Conservation (phyloP, 2,888 invertebrate species). For the Anorthoa munda region DNA sequence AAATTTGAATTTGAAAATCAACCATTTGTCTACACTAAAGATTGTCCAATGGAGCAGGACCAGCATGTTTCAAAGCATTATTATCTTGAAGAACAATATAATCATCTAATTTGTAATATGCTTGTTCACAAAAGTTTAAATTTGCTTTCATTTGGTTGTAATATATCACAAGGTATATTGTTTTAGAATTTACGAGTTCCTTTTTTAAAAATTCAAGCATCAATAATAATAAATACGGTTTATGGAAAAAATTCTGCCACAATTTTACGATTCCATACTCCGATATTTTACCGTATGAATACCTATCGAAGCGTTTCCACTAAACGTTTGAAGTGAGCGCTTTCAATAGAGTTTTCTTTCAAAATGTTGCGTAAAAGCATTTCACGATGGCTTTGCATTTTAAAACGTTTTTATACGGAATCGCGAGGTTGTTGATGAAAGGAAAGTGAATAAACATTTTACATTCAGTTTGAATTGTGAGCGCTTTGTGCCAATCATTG, state of each 20-base stretch:
- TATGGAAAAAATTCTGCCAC: conserved; percentile 12
- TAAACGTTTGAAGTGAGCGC: conserved; percentile 72
- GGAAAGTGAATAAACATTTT: conserved; percentile 63
- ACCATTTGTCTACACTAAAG: too few species aligned
- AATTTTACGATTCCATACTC: conserved; percentile 2
- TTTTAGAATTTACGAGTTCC: too few species aligned
- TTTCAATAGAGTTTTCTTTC: conserved; percentile 75
- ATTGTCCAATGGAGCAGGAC: too few species aligned
- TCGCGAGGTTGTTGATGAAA: conserved; percentile 60
- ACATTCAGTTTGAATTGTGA: conserved; percentile 43
- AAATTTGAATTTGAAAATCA: too few species aligned
- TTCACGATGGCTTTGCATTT: conserved; percentile 76
- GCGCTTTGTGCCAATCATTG: conserved; percentile 53
- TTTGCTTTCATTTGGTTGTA: too few species aligned
- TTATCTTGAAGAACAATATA: too few species aligned
- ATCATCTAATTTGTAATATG: too few species aligned
- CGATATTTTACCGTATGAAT: conserved; percentile 45
- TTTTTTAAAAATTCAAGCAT: not conserved
- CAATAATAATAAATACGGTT: conserved; percentile 9
- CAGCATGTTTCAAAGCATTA: too few species aligned
- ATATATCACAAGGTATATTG: too few species aligned
- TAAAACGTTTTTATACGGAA: conserved; percentile 71
- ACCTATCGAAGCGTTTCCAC: conserved; percentile 66
- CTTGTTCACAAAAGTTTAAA: too few species aligned
- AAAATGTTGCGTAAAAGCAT: conserved; percentile 80